phyloP scores from a whole-genome alignment of 1,140 invertebrate species.

The Cyphomyrmex costatus region DNA sequence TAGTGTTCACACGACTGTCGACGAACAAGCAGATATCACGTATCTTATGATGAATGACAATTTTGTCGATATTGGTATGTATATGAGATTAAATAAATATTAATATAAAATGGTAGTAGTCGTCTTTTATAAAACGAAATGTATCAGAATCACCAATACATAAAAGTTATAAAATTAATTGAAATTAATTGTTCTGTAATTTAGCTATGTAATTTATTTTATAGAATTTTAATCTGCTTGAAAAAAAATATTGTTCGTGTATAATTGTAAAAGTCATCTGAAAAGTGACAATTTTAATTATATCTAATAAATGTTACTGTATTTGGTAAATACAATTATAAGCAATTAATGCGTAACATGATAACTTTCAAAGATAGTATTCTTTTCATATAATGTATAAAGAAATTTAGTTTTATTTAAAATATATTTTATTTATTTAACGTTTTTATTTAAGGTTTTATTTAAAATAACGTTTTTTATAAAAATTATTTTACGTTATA shows the following conservation, averaged over 20 bases:
- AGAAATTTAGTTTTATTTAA: background rate
- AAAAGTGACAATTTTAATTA: background rate
- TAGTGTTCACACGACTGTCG: constrained; percentile 38
- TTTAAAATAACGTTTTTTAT: background rate
- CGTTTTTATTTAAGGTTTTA: too few relatives aligned
- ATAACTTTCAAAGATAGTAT: background rate
- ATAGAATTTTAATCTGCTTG: background rate
- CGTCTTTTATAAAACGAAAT: too few relatives aligned
- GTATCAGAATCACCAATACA: too few relatives aligned
- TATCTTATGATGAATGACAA: constrained; percentile 72
- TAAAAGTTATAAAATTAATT: background rate
- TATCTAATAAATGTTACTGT: background rate
- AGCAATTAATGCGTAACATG: background rate
- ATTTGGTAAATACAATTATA: background rate
- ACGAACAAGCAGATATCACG: constrained; percentile 68
- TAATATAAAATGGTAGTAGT: too few relatives aligned
- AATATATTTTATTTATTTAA: too few relatives aligned
- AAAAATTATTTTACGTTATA: background rate
- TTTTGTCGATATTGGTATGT: constrained; percentile 69
- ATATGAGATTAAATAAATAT: background rate
- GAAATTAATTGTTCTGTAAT: background rate
- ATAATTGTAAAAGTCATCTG: background rate
- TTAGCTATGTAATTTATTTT: background rate
- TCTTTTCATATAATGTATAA: background rate
- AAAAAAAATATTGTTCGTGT: background rate